These are phyloP conservation scores for Rhea pennata DNA, from an alignment of 2,113 vertebrate genomes.

Conservation along the genomic window DNA sequence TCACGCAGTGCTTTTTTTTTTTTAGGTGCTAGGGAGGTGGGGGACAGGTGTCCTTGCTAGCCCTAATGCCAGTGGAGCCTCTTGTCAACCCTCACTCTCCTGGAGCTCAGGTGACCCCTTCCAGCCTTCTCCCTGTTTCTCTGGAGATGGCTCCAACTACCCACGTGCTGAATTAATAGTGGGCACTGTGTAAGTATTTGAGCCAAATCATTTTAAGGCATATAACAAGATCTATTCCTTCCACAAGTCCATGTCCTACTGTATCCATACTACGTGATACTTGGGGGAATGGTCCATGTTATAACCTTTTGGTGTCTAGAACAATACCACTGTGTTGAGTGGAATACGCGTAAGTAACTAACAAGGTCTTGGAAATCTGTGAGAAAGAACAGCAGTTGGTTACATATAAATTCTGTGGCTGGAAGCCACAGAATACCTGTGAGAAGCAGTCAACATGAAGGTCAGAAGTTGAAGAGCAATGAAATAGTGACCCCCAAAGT, in stretches of 20 bases:
- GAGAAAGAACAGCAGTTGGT: no score
- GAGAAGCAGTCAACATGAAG: no score
- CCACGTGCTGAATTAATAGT: not conserved
- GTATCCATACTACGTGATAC: no score
- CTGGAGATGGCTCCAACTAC: not conserved
- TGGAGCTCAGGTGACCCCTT: not conserved
- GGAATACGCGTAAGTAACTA: no score
- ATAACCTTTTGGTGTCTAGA: no score
- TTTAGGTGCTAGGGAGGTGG: not conserved
- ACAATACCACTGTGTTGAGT: no score
- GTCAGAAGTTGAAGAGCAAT: no score
- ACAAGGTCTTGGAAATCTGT: no score
- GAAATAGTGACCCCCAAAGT: no score
- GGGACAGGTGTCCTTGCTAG: accelerated
- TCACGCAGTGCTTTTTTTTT: accelerated
- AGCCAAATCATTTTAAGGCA: not conserved
- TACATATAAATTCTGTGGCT: no score
- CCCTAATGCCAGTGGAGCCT: not conserved
- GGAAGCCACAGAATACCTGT: no score
- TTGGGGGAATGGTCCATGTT: no score
- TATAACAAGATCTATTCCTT: not conserved
- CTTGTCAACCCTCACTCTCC: not conserved
- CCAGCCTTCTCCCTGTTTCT: not conserved
- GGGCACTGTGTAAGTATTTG: not conserved
- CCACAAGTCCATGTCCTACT: not conserved